These are phyloP conservation scores for Hyphantria cunea DNA, from an alignment of 1,140 invertebrate species.

Conservation along the genomic window DNA sequence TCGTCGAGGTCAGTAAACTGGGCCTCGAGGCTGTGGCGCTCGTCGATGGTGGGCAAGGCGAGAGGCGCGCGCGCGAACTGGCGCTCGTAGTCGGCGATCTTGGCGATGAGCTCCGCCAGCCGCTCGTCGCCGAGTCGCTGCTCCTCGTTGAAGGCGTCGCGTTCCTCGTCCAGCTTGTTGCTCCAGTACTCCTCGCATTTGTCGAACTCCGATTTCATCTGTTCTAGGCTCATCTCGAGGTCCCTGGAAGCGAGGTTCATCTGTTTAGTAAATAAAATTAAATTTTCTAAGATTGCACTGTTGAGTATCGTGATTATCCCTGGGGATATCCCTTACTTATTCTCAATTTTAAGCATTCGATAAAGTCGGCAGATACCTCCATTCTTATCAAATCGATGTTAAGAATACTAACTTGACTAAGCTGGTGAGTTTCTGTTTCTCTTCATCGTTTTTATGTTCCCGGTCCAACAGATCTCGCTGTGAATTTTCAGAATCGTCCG, in stretches of 20 bases:
- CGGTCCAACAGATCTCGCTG: conserved; percentile 20
- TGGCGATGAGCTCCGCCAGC: conserved; percentile 86
- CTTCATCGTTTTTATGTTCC: conserved; percentile 39
- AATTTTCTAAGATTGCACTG: too few relatives aligned
- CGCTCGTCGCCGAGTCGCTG: conserved; percentile 90
- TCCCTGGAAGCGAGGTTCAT: conserved; percentile 67
- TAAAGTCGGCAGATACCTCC: neutral
- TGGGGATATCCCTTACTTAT: too few relatives aligned
- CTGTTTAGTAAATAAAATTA: too few relatives aligned
- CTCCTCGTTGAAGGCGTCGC: conserved; percentile 88
- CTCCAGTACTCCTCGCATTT: conserved; percentile 94
- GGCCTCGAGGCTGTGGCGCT: conserved; percentile 88
- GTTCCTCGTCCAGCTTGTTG: conserved; percentile 89
- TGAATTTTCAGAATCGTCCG: neutral
- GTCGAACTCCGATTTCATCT: conserved; percentile 89
- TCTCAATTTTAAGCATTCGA: neutral
- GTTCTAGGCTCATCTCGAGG: conserved; percentile 87
- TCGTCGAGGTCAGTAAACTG: conserved; percentile 88
- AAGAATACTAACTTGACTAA: conserved; percentile 47
- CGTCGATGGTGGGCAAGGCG: conserved; percentile 88
- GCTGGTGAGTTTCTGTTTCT: conserved; percentile 46
- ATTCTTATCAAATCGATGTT: neutral
- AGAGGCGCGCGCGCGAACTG: conserved; percentile 83
- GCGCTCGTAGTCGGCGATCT: conserved; percentile 91
- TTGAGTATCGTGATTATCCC: too few relatives aligned